Conservation (phyloP, 2,113 vertebrate genomes). For the Rhabdornis inornatus region DNA sequence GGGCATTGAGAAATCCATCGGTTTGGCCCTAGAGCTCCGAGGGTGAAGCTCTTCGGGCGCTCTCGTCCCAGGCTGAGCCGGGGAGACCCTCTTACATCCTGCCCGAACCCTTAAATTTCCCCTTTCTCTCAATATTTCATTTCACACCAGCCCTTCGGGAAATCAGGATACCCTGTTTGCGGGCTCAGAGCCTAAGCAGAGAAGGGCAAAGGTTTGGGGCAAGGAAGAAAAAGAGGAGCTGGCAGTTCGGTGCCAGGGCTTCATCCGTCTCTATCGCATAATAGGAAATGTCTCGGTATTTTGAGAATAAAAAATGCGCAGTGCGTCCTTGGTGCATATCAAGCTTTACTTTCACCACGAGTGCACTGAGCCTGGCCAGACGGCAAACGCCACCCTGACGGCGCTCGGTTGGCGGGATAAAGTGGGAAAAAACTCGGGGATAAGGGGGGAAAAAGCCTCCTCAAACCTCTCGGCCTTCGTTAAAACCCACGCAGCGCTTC, state of each 20-base stretch:
- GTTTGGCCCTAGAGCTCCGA: neutral
- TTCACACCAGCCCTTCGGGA: neutral
- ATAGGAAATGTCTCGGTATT: neutral
- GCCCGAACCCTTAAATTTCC: neutral
- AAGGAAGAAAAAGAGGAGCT: neutral
- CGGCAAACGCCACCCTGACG: neutral
- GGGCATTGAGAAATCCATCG: neutral
- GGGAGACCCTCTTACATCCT: neutral
- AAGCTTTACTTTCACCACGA: neutral
- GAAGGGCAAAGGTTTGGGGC: neutral
- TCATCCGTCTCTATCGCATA: neutral
- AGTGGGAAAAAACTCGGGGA: fast-evolving
- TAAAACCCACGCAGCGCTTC: neutral
- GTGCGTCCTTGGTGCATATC: neutral
- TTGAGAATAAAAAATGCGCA: neutral
- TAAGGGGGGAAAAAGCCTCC: fast-evolving
- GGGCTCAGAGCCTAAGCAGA: neutral
- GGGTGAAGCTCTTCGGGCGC: neutral
- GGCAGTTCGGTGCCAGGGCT: neutral
- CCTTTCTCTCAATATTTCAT: neutral
- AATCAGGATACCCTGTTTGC: neutral
- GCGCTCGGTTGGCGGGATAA: too few species aligned
- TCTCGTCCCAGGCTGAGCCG: neutral
- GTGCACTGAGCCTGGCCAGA: neutral
- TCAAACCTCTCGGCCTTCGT: neutral